Evolutionary conservation across 2,113 vertebrate species (phyloP), one percentile per base, ranked within the genome.

Genomic region (Nannospalax galili): DNA sequence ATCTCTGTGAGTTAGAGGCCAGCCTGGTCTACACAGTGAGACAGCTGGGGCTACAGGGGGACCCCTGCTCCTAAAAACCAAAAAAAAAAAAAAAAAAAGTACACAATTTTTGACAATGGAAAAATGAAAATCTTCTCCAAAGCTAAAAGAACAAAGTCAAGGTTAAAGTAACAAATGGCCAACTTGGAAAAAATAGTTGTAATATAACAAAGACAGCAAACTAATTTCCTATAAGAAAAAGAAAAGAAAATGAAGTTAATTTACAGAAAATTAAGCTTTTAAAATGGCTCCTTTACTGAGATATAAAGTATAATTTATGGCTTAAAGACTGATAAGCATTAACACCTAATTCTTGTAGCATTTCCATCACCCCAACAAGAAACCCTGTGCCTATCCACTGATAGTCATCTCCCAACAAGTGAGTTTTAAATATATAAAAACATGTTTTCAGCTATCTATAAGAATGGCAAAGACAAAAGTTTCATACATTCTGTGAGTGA

Each of bases 181-280:
- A 87, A 28, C 4, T 37, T 42, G 28, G 62, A 16, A 52, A 26
- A 87, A 79, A 75, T 7, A 67, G 7, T 58, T 48, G 42, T 79
- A 95, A 84, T 8, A 35, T 17, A 79, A 87, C 11, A 73, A 90
- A 79, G 35, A 92, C 15, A 87, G 80, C 52, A 90, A 89, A 69
- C 15, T 60, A 70, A 74, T 40, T 88, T 77, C 20, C 62, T 94
- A 1, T 69, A 62, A 64, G 22, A 80, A 40, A 93, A 69, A 70
- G 37, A 35, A 93, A 5, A 84, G 40, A 69, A 60, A 89, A 75
- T 24, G 73, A 84, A 84, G 90, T n/a, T 88, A 88, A 2, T 62
- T 26, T 80, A 28, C 15, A 93, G 52, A 82, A 95, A 91, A 77
- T 69, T 22, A 80, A 12, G 32, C 77, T 92, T 88, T 75, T 17